Base-by-base conservation (phyloP, 1,140 invertebrate genomes). In the Grapholita molesta region DNA sequence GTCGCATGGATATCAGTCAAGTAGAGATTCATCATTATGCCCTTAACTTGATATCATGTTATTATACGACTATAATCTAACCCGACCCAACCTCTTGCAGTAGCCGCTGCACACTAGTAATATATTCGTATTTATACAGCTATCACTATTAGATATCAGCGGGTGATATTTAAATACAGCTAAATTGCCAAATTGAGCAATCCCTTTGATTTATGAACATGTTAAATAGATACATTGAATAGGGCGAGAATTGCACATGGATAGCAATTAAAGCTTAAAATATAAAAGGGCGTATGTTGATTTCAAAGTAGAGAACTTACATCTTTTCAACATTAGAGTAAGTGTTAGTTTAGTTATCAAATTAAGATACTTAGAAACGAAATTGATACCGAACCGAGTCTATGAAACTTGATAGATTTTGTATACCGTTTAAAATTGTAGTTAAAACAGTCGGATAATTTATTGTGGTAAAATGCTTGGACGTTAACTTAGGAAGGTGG, bases 141-240 rank as follows among this genome's bases (percentile, higher is more conserved):
- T 48, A 48, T 48, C 42, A 48, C 42, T 21, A 48, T 48, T 48
- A 48, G 42, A 48, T 48, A 48, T 48, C 18, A 21, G 18, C 42
- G 21, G 42, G 15, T 21, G 42, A 48, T 48, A 48, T 48, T 48
- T 48, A 61, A 61, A 61, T 15, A 15, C 55, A 61, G 55, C n/a
- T 61, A 61, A 61, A 28, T 61, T 61, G n/a, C 55, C n/a, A 28
- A 61, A 61, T 61, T 61, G 55, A 61, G 55, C 15, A 61, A 61
- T 32, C 9, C 25, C n/a, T 15, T 61, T 32, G 55, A 61, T 61
- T 61, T 61, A 61, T 30, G 24, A 21, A 28, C 24, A 28, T 61
- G 55, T 32, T 32, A 61, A 61, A 55, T 28, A 25, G 53, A 25
- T 55, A 28, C 53, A 28, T 30, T 57, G 64, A 48, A 48, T 48